Percentiles rank a stretch among this genome's conserved stretches.
phyloP scores from a whole-genome alignment of 2,113 vertebrate species.

The Dolichallabes microphthalmus region DNA sequence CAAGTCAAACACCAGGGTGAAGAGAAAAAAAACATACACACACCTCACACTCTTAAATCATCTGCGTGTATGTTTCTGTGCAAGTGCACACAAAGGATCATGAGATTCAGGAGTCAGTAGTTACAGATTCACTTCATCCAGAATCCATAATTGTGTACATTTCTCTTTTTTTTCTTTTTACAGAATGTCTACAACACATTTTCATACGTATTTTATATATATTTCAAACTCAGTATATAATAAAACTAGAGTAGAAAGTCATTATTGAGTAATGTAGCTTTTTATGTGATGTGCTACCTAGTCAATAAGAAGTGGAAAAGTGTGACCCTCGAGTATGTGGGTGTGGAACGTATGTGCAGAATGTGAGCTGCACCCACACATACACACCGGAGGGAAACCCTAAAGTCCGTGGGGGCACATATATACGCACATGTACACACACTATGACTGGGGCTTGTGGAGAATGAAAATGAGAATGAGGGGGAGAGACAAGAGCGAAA shows the following conservation, averaged over 20 bases:
- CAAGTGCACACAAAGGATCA: background rate
- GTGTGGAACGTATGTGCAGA: slow-evolving; percentile 46
- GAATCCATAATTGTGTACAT: background rate
- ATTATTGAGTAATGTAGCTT: slow-evolving; percentile 40
- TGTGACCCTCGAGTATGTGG: slow-evolving; percentile 50
- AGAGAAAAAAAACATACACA: slow-evolving; percentile 47
- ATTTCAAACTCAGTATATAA: background rate
- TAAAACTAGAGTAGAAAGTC: slow-evolving; percentile 32
- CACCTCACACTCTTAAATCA: slow-evolving; percentile 37
- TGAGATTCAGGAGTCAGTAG: background rate
- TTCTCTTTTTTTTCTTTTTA: background rate
- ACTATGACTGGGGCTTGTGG: slow-evolving; percentile 59
- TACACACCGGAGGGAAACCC: slow-evolving; percentile 64
- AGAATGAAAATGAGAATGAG: slow-evolving; percentile 71
- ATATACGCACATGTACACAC: slow-evolving; percentile 45
- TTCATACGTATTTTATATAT: background rate
- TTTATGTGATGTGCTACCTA: slow-evolving; percentile 31
- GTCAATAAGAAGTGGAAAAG: slow-evolving; percentile 51
- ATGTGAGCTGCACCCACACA: slow-evolving; percentile 54
- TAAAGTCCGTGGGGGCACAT: slow-evolving; percentile 46
- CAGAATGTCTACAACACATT: background rate
- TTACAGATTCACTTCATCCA: background rate
- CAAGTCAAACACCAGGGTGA: slow-evolving; percentile 47
- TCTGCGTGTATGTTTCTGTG: slow-evolving; percentile 37
- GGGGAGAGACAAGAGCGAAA: slow-evolving; percentile 65